Evolutionary conservation across 2,888 invertebrate genomes (phyloP), one percentile per base, ranked within the genome.

Genomic region (Dasysyrphus tricinctus): DNA sequence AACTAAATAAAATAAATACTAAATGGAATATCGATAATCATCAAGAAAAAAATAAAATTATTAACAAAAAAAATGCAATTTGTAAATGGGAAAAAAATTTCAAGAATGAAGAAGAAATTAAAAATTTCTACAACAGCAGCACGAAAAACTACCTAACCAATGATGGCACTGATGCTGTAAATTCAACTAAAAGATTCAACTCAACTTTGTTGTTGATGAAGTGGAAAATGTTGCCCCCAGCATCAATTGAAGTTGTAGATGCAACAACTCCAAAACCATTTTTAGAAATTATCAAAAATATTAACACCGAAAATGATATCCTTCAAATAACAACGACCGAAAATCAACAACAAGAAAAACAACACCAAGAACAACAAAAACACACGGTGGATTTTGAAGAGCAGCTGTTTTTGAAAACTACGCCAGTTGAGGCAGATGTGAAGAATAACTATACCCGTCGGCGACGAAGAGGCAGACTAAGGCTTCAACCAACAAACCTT

Each of bases 391-490:
- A 56, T 34, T 34, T 37, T 12, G 57, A 80, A 59, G 19, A 74
- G 42, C 56, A 59, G 51, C 47, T 67, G 34, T 61, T 69, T 42
- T 67, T 85, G 32, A 63, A 77, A 51, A 67, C 47, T 49, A 70
- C 56, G 16, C 0, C 67, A 11, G 8, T 37, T 49, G 77, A 77
- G 24, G 39, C 14, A 14, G 78, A 78, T 74, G 78, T 86, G 14
- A 77, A 77, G 6, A 80, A 89, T 69, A 89, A 92, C 90, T 92
- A 91, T 82, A 91, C 91, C 77, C 91, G 92, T 88, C 91, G 91
- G 74, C 90, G 92, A n/a, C 89, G 92, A 78, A 91, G 92, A 80
- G 92, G 92, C 19, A 91, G 92, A 32, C 92, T 92, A 92, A 92
- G 92, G 91, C 11, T 51, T 3, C 54, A 47, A 9, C 7, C 63